These are phyloP conservation scores for Drosophila mettleri DNA, from an alignment of 2,888 invertebrate species.

Conservation along the genomic window DNA sequence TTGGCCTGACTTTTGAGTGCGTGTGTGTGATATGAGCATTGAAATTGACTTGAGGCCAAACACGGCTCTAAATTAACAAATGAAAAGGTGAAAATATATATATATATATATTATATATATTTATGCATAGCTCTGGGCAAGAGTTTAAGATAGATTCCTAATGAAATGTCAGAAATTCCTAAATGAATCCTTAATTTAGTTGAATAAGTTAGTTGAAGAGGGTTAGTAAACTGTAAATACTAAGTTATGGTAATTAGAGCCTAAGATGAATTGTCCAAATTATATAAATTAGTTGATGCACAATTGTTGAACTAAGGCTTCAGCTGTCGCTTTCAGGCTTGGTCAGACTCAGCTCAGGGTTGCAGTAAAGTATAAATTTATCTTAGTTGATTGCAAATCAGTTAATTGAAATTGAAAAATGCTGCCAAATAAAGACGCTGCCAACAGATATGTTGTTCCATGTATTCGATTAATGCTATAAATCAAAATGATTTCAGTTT, in stretches of 20 bases:
- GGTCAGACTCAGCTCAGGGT: not conserved
- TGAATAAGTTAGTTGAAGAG: not conserved
- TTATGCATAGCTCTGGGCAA: not conserved
- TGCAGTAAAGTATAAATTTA: not conserved
- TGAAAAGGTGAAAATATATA: slow-evolving; percentile 8
- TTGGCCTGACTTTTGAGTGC: slow-evolving; percentile 30
- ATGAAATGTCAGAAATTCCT: not conserved
- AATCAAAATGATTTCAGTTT: slow-evolving; percentile 44
- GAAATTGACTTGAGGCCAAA: slow-evolving; percentile 39
- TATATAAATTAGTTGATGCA: not conserved
- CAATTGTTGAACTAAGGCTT: not conserved
- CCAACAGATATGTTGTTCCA: not conserved
- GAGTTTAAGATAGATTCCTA: not conserved
- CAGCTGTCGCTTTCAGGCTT: not conserved
- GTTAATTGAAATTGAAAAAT: slow-evolving; percentile 16
- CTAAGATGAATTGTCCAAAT: not conserved
- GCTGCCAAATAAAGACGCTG: slow-evolving; percentile 7
- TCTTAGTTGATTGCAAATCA: not conserved
- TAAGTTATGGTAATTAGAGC: not conserved
- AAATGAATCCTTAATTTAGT: not conserved
- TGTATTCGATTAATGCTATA: slow-evolving; percentile 27
- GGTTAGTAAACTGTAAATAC: not conserved
- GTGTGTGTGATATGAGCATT: slow-evolving; percentile 24
- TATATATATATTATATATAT: not conserved
- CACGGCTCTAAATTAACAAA: slow-evolving; percentile 19